Conservation (phyloP, 2,888 invertebrate genomes). For the Nyleta sp. region DNA sequence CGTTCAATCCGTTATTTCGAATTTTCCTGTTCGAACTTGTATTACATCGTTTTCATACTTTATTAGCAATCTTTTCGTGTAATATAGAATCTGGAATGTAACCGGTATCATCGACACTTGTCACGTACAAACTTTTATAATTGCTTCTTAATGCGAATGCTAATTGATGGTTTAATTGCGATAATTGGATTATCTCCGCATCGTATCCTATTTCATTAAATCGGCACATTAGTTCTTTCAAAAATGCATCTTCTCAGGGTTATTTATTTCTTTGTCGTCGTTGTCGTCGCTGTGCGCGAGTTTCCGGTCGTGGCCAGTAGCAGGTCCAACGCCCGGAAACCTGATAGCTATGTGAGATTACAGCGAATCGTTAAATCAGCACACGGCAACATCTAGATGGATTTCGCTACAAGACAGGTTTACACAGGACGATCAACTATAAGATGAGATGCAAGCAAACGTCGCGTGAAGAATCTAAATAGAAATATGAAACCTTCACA, state of each 20-base stretch:
- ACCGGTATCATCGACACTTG: too few species aligned
- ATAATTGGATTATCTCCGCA: too few species aligned
- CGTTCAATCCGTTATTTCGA: too few species aligned
- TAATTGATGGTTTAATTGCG: not conserved
- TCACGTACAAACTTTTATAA: too few species aligned
- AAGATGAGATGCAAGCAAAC: conserved; percentile 36
- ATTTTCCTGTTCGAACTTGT: too few species aligned
- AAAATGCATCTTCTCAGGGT: conserved; percentile 42
- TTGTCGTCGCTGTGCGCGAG: conserved; percentile 29
- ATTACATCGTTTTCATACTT: too few species aligned
- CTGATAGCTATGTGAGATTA: conserved; percentile 73
- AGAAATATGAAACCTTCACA: conserved; percentile 33
- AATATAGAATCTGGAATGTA: too few species aligned
- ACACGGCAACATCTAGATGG: conserved; percentile 68
- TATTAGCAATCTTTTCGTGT: too few species aligned
- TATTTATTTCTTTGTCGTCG: conserved; percentile 44
- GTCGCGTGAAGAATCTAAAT: conserved; percentile 39
- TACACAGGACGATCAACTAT: conserved; percentile 47
- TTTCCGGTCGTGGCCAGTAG: conserved; percentile 72
- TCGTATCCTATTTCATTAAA: conserved; percentile 6
- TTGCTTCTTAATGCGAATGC: too few species aligned
- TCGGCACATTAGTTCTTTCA: conserved; percentile 5
- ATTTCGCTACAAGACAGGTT: conserved; percentile 53
- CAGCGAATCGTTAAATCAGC: conserved; percentile 70
- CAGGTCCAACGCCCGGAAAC: conserved; percentile 78